Conservation (phyloP, 2,888 invertebrate genomes). For the Tyria jacobaeae region DNA sequence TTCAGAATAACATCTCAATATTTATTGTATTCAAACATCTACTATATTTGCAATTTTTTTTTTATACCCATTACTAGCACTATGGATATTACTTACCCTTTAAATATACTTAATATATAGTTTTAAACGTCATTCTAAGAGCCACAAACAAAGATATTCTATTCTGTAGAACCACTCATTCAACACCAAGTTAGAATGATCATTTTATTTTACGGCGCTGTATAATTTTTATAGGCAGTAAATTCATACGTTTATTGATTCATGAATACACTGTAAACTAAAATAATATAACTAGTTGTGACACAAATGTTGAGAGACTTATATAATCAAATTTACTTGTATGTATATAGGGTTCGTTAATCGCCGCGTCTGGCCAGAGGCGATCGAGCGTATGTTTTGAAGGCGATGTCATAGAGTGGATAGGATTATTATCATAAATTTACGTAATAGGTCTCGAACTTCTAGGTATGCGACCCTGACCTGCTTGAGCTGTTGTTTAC, state of each 20-base stretch:
- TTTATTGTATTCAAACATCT: too few relatives aligned
- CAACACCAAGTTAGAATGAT: not conserved
- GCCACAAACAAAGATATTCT: too few relatives aligned
- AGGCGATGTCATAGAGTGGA: constrained; percentile 35
- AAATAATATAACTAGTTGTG: constrained; percentile 19
- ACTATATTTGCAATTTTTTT: too few relatives aligned
- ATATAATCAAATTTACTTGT: constrained; percentile 35
- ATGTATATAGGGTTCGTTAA: constrained; percentile 56
- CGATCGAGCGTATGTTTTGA: constrained; percentile 45
- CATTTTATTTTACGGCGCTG: not conserved
- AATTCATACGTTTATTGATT: not conserved
- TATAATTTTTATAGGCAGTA: constrained; percentile 6
- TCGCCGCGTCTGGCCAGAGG: constrained; percentile 48
- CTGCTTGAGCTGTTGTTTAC: too few relatives aligned
- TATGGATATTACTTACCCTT: too few relatives aligned
- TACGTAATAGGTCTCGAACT: too few relatives aligned
- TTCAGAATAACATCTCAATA: not conserved
- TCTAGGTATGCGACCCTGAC: too few relatives aligned
- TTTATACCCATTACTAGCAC: too few relatives aligned
- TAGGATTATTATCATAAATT: too few relatives aligned
- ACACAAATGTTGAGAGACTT: constrained; percentile 34
- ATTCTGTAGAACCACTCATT: too few relatives aligned
- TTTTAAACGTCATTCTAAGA: not conserved
- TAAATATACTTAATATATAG: too few relatives aligned
- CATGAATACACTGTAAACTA: constrained; percentile 5